Evolutionary conservation across 2,888 invertebrate genomes (phyloP).

Genomic region (Strigamia maritima): DNA sequence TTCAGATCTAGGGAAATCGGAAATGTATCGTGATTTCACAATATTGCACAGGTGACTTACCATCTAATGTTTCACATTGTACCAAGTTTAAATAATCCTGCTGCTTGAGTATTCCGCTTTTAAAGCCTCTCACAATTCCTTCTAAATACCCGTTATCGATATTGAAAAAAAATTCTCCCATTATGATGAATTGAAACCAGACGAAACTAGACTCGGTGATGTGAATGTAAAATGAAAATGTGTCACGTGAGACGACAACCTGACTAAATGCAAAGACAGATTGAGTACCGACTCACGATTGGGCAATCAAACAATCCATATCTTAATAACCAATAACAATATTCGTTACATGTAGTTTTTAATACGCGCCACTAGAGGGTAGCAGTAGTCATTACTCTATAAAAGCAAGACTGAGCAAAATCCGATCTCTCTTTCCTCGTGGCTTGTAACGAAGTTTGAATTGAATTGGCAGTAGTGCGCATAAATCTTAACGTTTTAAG

Average conservation of each 20-base stretch:
- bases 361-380: background rate
- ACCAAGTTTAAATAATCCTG: conserved; percentile 97
- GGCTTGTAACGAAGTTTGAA: background rate
- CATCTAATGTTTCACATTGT: conserved; percentile 98
- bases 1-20: conserved; percentile 83
- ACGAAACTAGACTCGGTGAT: background rate
- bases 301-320: background rate
- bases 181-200: background rate
- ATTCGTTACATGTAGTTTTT: background rate
- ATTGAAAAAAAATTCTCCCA: conserved; percentile 82
- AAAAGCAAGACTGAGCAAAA: background rate
- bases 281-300: background rate
- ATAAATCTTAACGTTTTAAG: background rate
- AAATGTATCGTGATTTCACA: background rate
- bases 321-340: background rate
- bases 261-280: background rate
- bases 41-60: conserved; percentile 57
- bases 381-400: background rate
- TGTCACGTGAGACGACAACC: background rate
- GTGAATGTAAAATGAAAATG: background rate
- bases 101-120: conserved; percentile 95
- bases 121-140: conserved; percentile 96
- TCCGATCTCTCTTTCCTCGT: background rate
- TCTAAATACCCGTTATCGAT: conserved; percentile 97
- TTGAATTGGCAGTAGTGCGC: background rate